Conservation (phyloP, 2,888 invertebrate species). For the Dryocosmus kuriphilus region DNA sequence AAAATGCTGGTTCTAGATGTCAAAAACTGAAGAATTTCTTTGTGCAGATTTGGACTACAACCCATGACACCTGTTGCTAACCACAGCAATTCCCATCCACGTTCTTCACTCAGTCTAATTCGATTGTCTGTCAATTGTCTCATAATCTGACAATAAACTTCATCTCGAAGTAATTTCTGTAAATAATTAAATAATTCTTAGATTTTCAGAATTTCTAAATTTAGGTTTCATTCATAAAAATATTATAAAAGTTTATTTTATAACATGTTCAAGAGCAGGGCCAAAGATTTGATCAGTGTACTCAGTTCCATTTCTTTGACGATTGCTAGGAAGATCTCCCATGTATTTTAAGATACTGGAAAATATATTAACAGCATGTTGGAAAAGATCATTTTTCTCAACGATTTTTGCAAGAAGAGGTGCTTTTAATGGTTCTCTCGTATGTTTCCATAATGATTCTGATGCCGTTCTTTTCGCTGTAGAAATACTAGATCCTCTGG, state of each 20-base stretch:
- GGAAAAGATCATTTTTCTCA: slow-evolving; percentile 84
- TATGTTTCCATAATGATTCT: slow-evolving; percentile 90
- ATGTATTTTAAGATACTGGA: slow-evolving; percentile 90
- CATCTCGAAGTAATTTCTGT: slow-evolving; percentile 88
- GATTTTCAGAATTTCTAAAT: not conserved
- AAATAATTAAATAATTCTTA: slow-evolving; percentile 28
- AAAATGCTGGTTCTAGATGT: slow-evolving; percentile 86
- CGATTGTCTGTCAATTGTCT: slow-evolving; percentile 95
- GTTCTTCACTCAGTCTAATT: slow-evolving; percentile 90
- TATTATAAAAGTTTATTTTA: slow-evolving; percentile 49
- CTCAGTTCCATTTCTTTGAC: slow-evolving; percentile 87
- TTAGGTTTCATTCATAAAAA: not conserved
- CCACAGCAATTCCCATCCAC: slow-evolving; percentile 98
- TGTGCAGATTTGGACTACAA: slow-evolving; percentile 87
- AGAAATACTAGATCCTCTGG: slow-evolving; percentile 83
- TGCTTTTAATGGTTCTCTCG: slow-evolving; percentile 89
- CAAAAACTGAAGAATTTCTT: slow-evolving; percentile 88
- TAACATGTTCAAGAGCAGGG: slow-evolving; percentile 84
- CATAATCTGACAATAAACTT: slow-evolving; percentile 96
- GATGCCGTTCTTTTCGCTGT: slow-evolving; percentile 83
- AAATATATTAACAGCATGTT: slow-evolving; percentile 87
- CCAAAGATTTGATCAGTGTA: slow-evolving; percentile 94
- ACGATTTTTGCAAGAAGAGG: slow-evolving; percentile 89
- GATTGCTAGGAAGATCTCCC: slow-evolving; percentile 94
- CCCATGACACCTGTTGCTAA: slow-evolving; percentile 91